Evolutionary conservation across 2,888 invertebrate genomes (phyloP).

Genomic region (Tetragonula carbonaria): DNA sequence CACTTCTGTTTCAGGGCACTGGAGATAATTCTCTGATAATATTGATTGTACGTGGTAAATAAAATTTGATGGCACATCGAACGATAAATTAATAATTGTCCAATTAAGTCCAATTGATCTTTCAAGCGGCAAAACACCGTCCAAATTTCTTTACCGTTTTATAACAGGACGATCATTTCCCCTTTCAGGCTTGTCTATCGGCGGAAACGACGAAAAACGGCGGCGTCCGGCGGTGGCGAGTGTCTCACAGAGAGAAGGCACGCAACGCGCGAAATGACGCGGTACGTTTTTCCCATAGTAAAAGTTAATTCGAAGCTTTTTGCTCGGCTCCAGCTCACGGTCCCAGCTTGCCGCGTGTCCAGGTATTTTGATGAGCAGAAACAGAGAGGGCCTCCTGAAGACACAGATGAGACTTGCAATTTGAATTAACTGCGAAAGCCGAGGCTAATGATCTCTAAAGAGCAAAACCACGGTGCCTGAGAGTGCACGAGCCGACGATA

Average conservation of each 20-base stretch:
- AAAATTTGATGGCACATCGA: too few relatives aligned
- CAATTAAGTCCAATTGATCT: too few relatives aligned
- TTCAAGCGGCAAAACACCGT: too few relatives aligned
- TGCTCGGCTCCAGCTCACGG: conserved; percentile 47
- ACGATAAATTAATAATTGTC: too few relatives aligned
- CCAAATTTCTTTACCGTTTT: not conserved
- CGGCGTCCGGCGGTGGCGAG: conserved; percentile 24
- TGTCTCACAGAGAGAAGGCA: conserved; percentile 46
- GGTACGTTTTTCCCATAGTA: conserved; percentile 73
- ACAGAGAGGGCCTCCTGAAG: conserved; percentile 48
- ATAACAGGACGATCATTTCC: not conserved
- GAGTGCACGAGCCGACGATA: conserved; percentile 70
- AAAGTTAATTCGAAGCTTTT: conserved; percentile 79
- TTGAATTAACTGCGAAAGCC: conserved; percentile 83
- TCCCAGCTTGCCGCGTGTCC: conserved; percentile 67
- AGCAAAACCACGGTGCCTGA: conserved; percentile 76
- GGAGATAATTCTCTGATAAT: too few relatives aligned
- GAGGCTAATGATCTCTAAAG: conserved; percentile 82
- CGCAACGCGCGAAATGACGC: conserved; percentile 50
- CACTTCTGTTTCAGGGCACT: too few relatives aligned
- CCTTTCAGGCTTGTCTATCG: not conserved
- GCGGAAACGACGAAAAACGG: conserved; percentile 35
- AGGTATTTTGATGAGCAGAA: conserved; percentile 83
- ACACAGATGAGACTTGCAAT: conserved; percentile 78
- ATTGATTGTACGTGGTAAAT: too few relatives aligned